Evolutionary conservation across 2,797 vertebrate genomes (phyloP), one percentile per base, ranked within the genome.

Genomic region (Thunnus albacares): DNA sequence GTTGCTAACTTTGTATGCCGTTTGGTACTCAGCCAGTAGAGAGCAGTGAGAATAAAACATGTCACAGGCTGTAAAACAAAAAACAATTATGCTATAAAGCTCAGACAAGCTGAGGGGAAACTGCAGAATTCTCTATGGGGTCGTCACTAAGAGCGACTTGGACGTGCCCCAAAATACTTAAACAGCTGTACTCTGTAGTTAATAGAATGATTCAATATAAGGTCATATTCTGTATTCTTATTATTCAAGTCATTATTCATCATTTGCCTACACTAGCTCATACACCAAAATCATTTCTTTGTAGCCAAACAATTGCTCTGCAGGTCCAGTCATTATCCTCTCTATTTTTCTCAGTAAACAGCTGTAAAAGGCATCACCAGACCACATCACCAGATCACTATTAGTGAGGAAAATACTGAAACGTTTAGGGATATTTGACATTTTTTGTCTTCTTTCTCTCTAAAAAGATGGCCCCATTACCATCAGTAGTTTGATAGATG

Each of bases 341-440:
- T 53, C 51, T 47, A 56, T 75, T 77, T 74, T 24, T 66, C 56
- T 66, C 49, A 8, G 61, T 71, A 62, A 72, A 65, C 68, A 75
- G 57, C 77, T 67, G 26, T 64, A 51, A 73, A 79, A 79, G 58
- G 30, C 47, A 35, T 56, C 71, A 76, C 18, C 75, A 69, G 71
- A 69, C 62, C 72, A 66, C 20, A 18, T 72, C 80, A 60, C 77
- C 59, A 66, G 49, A 77, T 59, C 5, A 6, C 71, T 51, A 38
- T 35, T 41, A 38, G 63, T 68, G 58, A 22, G 52, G 63, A 66
- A 84, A 81, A 84, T 90, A 86, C 86, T 82, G 82, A 89, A 75
- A 71, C 59, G 74, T 84, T 83, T 35, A n/a, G 80, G 81, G 71
- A 80, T 53, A 86, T 80, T 57, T 69, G 43, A 83, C 56, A 62